Base-by-base conservation (phyloP, 1,140 invertebrate genomes). In the Apolygus lucorum region DNA sequence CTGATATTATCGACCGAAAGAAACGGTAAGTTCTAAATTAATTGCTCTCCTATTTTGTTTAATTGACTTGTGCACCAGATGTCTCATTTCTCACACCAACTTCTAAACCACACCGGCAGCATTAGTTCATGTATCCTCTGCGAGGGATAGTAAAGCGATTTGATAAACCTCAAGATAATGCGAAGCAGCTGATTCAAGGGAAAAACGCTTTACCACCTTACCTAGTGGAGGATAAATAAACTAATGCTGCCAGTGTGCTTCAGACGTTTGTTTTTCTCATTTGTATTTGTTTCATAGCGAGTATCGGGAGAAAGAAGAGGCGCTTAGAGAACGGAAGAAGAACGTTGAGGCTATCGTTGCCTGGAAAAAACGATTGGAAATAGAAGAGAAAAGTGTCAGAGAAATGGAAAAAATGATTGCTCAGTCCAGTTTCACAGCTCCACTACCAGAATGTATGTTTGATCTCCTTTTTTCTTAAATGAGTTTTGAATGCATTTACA, bases 301-400 rank as follows among this genome's bases (percentile, higher is more conserved):
- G 68, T 62, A 66, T 13, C 49, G 52, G 28, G 68, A 72, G 29
- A 65, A 52, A 66, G 71, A 72, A 49, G 70, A 72, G 59, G 59
- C 21, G 4, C 52, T 69, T 14, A 52, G 26, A 62, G 42, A 69
- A 63, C 42, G 69, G 26, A 67, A 63, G 29, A 65, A 66, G 59
- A 42, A 70, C n/a, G 63, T 72, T 25, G 72, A 73, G 25, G 68
- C 29, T 29, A 25, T 73, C 17, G 22, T 71, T 11, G 22, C 69
- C 25, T 73, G 71, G 70, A 71, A 69, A 29, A 71, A 72, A 29
- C 63, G 68, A 26, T 34, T 73, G 8, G 72, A 74, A 68, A 52
- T 70, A 28, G 72, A 73, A 70, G 73, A 74, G 28, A 63, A 66
- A n/a, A 71, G 62, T 67, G 26, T 73, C 1, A 42, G 64, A 65